Evolutionary conservation across 1,140 invertebrate genomes (phyloP).

Genomic region (Drosophila sp.): DNA sequence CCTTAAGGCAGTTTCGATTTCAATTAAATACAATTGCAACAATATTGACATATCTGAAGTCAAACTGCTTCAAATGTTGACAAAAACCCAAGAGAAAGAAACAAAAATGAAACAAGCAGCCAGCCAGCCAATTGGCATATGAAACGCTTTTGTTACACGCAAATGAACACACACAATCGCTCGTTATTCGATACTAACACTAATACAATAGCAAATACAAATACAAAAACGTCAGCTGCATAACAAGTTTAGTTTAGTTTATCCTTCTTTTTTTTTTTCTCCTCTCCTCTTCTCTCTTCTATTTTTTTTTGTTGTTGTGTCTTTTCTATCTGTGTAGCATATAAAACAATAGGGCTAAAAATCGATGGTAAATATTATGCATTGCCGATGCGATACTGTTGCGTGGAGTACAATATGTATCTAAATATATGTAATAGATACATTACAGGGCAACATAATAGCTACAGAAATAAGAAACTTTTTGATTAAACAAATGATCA

Average conservation of each 20-base stretch:
- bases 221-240: constrained; percentile 39
- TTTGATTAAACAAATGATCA: too few species aligned
- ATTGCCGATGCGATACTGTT: constrained; percentile 28
- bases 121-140: constrained; percentile 25
- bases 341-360: constrained; percentile 70
- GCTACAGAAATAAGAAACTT: not conserved
- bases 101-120: constrained; percentile 4
- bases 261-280: constrained; percentile 33
- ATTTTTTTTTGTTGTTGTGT: constrained; percentile 7
- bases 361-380: constrained; percentile 65
- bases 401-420: constrained; percentile 31
- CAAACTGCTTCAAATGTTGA: constrained; percentile 12
- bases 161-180: constrained; percentile 30
- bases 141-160: constrained; percentile 24
- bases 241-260: constrained; percentile 47
- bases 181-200: constrained; percentile 33
- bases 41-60: constrained; percentile 38
- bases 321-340: constrained; percentile 37
- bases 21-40: constrained; percentile 40
- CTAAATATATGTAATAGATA: not conserved
- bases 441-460: constrained; percentile 8
- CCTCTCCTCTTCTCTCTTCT: not conserved
- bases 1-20: constrained; percentile 33
- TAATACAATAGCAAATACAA: constrained; percentile 39
- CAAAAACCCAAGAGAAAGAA: not conserved